Percentiles rank a stretch among this genome's conserved stretches.
Conservation (phyloP, 2,888 invertebrate species). For the Caenorhabditis sp. region DNA sequence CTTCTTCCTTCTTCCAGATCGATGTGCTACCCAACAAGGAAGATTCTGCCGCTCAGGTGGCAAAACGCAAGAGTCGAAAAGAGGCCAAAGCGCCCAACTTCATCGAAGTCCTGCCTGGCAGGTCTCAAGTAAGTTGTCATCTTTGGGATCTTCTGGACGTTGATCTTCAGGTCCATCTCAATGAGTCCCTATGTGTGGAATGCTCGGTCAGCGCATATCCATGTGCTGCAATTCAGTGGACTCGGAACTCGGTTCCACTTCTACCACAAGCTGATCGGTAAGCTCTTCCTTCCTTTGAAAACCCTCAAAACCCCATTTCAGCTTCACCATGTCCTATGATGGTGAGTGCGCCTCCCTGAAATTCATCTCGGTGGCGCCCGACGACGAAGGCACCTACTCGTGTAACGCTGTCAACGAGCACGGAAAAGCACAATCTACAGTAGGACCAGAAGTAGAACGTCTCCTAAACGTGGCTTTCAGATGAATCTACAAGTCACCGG, state of each 20-base stretch:
- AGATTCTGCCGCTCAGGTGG: slow-evolving; percentile 64
- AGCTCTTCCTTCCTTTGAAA: neutral
- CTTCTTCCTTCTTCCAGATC: slow-evolving; percentile 53
- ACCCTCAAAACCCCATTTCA: slow-evolving; percentile 19
- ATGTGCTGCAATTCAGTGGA: slow-evolving; percentile 79
- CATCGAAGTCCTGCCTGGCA: slow-evolving; percentile 81
- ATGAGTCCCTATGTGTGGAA: slow-evolving; percentile 79
- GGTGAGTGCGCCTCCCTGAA: slow-evolving; percentile 82
- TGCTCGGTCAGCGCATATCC: slow-evolving; percentile 81
- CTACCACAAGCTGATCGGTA: slow-evolving; percentile 75
- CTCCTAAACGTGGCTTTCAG: slow-evolving; percentile 62
- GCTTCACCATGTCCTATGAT: slow-evolving; percentile 79
- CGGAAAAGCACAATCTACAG: slow-evolving; percentile 88
- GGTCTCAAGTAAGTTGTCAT: slow-evolving; percentile 62
- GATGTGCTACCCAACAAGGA: slow-evolving; percentile 71
- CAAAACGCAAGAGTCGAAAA: slow-evolving; percentile 69
- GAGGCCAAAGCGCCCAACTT: slow-evolving; percentile 76
- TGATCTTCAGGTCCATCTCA: slow-evolving; percentile 68
- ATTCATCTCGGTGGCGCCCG: slow-evolving; percentile 67
- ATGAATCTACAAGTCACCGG: slow-evolving; percentile 74
- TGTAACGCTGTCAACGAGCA: slow-evolving; percentile 89
- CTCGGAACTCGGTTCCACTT: slow-evolving; percentile 76
- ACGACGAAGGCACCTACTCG: slow-evolving; percentile 87
- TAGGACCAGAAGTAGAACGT: slow-evolving; percentile 32
- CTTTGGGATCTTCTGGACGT: no score